These are phyloP conservation scores for Muraenolepis orangiensis DNA, from an alignment of 2,797 vertebrate genomes.

Conservation along the genomic window DNA sequence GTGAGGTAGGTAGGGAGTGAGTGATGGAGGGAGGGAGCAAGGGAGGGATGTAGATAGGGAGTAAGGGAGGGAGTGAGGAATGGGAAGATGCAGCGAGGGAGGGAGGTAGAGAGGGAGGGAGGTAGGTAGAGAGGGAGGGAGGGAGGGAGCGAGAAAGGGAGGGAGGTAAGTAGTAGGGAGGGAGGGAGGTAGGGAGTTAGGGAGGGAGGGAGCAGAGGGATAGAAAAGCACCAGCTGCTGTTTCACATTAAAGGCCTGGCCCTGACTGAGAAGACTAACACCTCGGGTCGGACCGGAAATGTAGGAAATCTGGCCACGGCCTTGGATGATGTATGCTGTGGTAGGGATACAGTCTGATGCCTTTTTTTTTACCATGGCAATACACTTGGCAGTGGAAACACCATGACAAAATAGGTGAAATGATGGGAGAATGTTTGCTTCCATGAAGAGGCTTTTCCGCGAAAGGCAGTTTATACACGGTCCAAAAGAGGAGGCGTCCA, in stretches of 20 bases:
- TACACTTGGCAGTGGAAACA: constrained; percentile 30
- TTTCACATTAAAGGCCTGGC: constrained; percentile 50
- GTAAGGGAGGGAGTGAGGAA: no score
- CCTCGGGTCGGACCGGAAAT: constrained; percentile 46
- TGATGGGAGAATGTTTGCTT: constrained; percentile 6
- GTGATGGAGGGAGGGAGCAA: constrained; percentile 5
- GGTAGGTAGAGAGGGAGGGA: constrained; percentile 13
- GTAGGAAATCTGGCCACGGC: constrained; percentile 24
- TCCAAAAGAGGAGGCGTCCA: constrained; percentile 8
- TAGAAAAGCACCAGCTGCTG: constrained; percentile 51
- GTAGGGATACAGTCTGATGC: constrained; percentile 51
- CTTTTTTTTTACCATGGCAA: constrained; percentile 39
- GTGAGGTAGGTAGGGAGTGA: background rate
- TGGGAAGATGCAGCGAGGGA: constrained; percentile 12
- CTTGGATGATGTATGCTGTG: constrained; percentile 37
- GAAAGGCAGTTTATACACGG: constrained; percentile 3
- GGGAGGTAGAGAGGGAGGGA: background rate
- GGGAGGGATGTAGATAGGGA: constrained; percentile 29
- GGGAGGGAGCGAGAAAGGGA: constrained; percentile 31
- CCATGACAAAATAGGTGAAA: constrained; percentile 31
- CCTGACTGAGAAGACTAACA: constrained; percentile 27
- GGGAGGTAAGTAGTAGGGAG: no score
- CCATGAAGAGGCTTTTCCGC: background rate
- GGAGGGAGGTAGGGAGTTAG: constrained; percentile 18
- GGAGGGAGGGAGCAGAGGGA: no score